Evolutionary conservation across 2,797 vertebrate genomes (phyloP).

Genomic region (Sylvia borin): DNA sequence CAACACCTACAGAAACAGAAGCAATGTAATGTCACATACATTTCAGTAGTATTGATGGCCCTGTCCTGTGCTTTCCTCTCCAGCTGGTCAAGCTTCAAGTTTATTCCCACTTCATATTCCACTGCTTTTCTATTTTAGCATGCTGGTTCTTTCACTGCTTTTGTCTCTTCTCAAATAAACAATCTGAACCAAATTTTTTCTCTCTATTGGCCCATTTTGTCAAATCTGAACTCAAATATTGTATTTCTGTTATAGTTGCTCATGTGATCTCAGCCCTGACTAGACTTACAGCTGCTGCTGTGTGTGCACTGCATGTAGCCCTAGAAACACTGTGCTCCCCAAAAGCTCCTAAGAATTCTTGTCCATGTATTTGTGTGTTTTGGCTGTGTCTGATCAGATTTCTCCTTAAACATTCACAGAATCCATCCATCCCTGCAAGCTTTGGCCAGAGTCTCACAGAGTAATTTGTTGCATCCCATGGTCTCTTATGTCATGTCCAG

Average conservation of each 20-base stretch:
- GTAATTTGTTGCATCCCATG: accelerated
- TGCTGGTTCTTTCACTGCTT: background rate
- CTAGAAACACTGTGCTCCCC: background rate
- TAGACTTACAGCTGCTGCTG: background rate
- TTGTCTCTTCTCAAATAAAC: background rate
- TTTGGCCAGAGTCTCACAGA: background rate
- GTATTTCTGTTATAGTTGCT: background rate
- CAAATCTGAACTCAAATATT: background rate
- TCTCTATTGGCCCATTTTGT: background rate
- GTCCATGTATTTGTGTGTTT: background rate
- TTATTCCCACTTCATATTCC: background rate
- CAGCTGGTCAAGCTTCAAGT: background rate
- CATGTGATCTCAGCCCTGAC: background rate
- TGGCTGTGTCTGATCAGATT: background rate
- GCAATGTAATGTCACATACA: background rate
- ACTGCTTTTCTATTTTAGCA: background rate
- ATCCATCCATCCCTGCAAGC: background rate
- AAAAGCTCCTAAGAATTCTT: background rate
- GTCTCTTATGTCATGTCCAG: background rate
- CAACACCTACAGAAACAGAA: background rate
- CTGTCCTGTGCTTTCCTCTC: background rate
- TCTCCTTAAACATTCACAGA: accelerated
- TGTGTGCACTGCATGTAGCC: background rate
- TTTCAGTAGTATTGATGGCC: background rate
- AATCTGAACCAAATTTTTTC: background rate